Evolutionary conservation across 2,888 invertebrate species (phyloP), one percentile per base, ranked within the genome.

Genomic region (Pterobdella sp.): DNA sequence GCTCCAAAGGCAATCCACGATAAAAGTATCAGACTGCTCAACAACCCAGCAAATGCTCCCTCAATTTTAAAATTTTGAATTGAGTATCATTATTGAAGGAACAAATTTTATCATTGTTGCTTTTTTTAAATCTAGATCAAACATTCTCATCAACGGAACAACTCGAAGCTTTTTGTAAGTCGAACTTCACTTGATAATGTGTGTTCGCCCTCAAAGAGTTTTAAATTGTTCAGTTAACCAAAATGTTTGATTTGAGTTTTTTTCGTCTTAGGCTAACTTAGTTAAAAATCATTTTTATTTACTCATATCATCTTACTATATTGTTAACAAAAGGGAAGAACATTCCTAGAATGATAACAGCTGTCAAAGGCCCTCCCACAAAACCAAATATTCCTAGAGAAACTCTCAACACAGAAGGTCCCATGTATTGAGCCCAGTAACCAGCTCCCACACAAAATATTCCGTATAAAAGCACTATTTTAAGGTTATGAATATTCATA

Each of bases 361-460:
- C 79, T 22, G 80, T 76, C n/a, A 81, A 72, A 1, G 82, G 82
- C 10, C 81, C 81, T 1, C 82, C 82, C 2, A 80, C 79, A 78
- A 81, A 80, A 1, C 82, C 82, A 74, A 81, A 81, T 22, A 81
- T 77, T 73, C 80, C 80, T 34, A 81, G 76, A 2, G 80, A 79
- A 1, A 80, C 79, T 78, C 79, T 77, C 18, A 79, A 76, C 42
- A 80, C 78, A 10, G 79, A 77, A 32, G 76, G 76, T 18, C 79
- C 79, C 74, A 81, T 75, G 34, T 73, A 70, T 32, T 77, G 76
- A 4, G 79, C 77, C n/a, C 78, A 66, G 73, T 79, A 80, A n/a
- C 80, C 79, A 72, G 80, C 56, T 1, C 73, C 78, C 4, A 79
- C 75, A 0, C 79, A 79, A 18, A 79, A 4, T 7, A 76, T 49